These are phyloP conservation scores for Tipula helvola DNA, from an alignment of 2,888 invertebrate species.

Conservation along the genomic window DNA sequence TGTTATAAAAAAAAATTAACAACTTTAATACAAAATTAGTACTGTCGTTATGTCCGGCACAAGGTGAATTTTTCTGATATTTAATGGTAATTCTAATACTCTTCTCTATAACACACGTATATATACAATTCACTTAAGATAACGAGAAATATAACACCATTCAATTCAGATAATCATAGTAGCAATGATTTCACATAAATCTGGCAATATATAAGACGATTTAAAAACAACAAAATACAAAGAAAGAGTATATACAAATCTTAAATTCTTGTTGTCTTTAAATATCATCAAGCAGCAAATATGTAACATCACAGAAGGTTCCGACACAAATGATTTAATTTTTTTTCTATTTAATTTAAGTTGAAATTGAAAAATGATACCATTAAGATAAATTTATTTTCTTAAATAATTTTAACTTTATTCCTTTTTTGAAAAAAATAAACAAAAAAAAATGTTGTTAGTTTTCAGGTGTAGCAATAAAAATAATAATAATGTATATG, in stretches of 20 bases:
- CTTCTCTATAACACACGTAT: not conserved
- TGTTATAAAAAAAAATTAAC: no score
- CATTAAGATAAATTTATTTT: not conserved
- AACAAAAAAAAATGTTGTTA: not conserved
- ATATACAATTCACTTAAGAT: not conserved
- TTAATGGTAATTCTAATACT: not conserved
- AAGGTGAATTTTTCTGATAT: not conserved
- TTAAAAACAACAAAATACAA: not conserved
- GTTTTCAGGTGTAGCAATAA: not conserved
- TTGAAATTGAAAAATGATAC: not conserved
- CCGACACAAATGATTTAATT: not conserved
- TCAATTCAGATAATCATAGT: not conserved
- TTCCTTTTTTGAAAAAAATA: not conserved
- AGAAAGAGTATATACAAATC: not conserved
- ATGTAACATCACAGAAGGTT: not conserved
- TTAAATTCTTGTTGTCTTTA: not conserved
- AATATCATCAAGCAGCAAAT: not conserved
- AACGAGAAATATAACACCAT: not conserved
- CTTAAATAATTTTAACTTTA: not conserved
- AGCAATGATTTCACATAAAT: not conserved
- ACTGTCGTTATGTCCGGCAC: no score
- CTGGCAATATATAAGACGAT: not conserved
- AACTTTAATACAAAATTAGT: no score
- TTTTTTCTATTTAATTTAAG: not conserved
- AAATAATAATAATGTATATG: not conserved